Base-by-base conservation (phyloP, 2,888 invertebrate species). In the Alviniconcha strummeri region DNA sequence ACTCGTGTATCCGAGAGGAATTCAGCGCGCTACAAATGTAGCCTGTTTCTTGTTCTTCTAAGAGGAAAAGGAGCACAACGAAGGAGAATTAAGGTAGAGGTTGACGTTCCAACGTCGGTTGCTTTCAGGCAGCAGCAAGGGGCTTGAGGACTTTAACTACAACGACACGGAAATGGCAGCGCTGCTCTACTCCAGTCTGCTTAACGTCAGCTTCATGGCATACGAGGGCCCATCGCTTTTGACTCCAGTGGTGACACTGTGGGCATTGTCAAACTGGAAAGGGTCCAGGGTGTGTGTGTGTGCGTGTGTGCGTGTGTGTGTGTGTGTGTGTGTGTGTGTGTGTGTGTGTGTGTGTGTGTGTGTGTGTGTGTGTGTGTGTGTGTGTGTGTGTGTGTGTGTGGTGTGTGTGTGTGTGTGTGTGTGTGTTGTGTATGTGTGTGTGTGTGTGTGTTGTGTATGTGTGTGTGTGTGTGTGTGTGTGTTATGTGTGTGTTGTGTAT, bases 61-160 rank as follows among this genome's bases (percentile, higher is more conserved):
- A 36, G 36, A 36, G 36, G 36, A 36, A 36, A 3, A 36, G 36
- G 36, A 36, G 36, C 36, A 36, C 36, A 36, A 36, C 36, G 36
- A 36, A 36, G 36, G 36, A 36, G 3, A 36, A 36, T 0, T 0
- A 36, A 36, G 36, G n/a, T n/a, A n/a, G 36, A 36, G 36, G 36
- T 36, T 36, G 36, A 36, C 36, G 36, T 36, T 36, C 36, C 36
- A 36, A 36, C 36, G 36, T 36, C 36, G 36, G 36, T 36, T 36
- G 36, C 1, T 72, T 64, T 3, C 57, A 86, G 86, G 83, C 9
- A 77, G 57, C 11, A 13, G 64, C 36, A 86, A 86, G 60, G 52
- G 72, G 5, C 80, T 86, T 76, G 82, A 81, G 13, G 76, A 86
- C 57, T 86, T 86, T 69, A 81, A 79, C 6, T 86, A 86, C 80